Percentiles rank a stretch among this genome's conserved stretches.
Evolutionary conservation across 2,797 vertebrate species (phyloP).

Genomic region (Pangasius mekongensis): DNA sequence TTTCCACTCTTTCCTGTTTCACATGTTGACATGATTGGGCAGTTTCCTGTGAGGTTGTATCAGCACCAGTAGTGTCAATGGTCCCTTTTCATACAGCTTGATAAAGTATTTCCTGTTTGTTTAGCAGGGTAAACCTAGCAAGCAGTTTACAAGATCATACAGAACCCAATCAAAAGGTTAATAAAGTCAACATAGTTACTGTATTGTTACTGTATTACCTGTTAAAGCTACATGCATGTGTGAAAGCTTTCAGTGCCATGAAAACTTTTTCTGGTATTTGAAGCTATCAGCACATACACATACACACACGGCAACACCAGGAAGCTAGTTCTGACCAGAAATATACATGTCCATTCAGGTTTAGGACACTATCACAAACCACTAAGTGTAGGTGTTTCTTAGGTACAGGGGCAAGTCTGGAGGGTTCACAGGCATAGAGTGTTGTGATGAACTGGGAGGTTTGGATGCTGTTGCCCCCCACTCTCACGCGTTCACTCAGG

Average conservation of each 20-base stretch:
- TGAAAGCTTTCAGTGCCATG: background rate
- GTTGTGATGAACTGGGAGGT: too few relatives aligned
- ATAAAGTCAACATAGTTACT: background rate
- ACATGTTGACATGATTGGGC: constrained; percentile 16
- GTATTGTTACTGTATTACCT: background rate
- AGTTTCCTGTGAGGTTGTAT: background rate
- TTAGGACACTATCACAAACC: too few relatives aligned
- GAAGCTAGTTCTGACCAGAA: too few relatives aligned
- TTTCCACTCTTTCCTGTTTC: too few relatives aligned
- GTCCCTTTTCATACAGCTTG: background rate
- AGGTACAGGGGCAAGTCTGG: too few relatives aligned
- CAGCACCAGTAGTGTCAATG: background rate
- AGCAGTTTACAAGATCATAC: background rate
- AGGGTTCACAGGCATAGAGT: too few relatives aligned
- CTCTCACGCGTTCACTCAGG: too few relatives aligned
- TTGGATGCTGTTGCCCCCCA: too few relatives aligned
- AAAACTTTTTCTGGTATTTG: background rate
- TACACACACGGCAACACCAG: too few relatives aligned
- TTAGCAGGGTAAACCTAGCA: background rate
- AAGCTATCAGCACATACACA: background rate
- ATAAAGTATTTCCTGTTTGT: background rate
- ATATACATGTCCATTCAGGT: too few relatives aligned
- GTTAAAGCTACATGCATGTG: background rate
- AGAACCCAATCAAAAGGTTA: background rate
- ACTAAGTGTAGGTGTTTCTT: too few relatives aligned